Base-by-base conservation (phyloP, 2,888 invertebrate species). In the Branchellion lobata region DNA sequence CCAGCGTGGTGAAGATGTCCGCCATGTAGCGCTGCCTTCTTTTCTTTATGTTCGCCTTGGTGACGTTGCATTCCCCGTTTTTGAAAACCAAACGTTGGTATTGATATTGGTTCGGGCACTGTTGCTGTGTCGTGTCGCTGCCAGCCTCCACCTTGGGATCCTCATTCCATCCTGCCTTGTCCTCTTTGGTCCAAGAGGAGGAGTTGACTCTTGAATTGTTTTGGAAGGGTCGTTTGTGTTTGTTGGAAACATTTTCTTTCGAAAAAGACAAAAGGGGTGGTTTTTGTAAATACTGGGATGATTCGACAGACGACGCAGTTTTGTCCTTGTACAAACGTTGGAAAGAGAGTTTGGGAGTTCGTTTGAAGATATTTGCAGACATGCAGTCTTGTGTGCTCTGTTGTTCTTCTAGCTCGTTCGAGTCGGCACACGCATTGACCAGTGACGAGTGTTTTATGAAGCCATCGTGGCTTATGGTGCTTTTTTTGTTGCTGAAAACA, bases 31-130 rank as follows among this genome's bases (percentile, higher is more conserved):
- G 92, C 86, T 95, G 91, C 85, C 94, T 91, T 87, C 95, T 90
- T 89, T 96, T 96, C 83, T 95, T 93, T 85, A 98, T 95, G 81
- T 95, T 94, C 80, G 94, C 94, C 89, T 96, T 95, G 83, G 94
- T 93, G 83, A 98, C 94, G 90, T 98, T 98, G 89, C 96, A 95
- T 88, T 96, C 96, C 82, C 98, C 97, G 89, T 96, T 96, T 88
- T 98, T 97, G 90, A 95, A 94, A 84, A 98, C 94, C 81, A 97
- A 93, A 86, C 97, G 91, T 73, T 86, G 82, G 57, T 86, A 83
- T 8, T 68, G 71, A 31, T 18, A n/a, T 51, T 78, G 71, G 21
- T 47, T 24, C 18, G 33, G 71, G 24, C 34, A 51, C 8, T 71
- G 78, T 24, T 11, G 27, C 29, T 29, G 27, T 78, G 34, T 33